Evolutionary conservation across 1,140 invertebrate genomes (phyloP).

Genomic region (Aphelinus atriplicis): DNA sequence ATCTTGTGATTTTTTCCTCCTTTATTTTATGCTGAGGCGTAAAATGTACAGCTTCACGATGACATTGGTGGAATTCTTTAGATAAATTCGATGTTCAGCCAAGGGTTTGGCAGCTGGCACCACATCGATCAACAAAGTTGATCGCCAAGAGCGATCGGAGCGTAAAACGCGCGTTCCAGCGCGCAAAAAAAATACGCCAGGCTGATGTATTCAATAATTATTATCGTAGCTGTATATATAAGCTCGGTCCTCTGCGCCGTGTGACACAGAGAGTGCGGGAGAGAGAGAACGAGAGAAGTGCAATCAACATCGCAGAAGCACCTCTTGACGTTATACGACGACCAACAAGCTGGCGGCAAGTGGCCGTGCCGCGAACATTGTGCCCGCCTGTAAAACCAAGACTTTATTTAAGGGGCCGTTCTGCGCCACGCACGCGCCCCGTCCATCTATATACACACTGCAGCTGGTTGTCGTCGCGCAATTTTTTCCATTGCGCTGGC

Average conservation of each 20-base stretch:
- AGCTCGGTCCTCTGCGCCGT: slow-evolving; percentile 20
- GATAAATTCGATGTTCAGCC: too few species aligned
- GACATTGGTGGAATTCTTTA: too few species aligned
- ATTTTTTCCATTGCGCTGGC: not conserved
- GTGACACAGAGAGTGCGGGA: not conserved
- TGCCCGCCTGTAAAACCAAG: slow-evolving; percentile 47
- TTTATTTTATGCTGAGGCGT: too few species aligned
- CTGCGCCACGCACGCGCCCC: slow-evolving; percentile 18
- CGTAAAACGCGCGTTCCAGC: too few species aligned
- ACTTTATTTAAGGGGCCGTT: slow-evolving; percentile 48
- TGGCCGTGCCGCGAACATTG: slow-evolving; percentile 46
- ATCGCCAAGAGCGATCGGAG: too few species aligned
- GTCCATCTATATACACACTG: too few species aligned
- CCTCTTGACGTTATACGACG: slow-evolving; percentile 51
- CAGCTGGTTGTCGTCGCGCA: not conserved
- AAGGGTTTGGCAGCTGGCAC: too few species aligned
- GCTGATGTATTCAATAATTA: slow-evolving; percentile 46
- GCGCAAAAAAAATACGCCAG: too few species aligned
- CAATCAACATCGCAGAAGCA: slow-evolving; percentile 50
- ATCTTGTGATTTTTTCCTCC: too few species aligned
- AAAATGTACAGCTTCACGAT: too few species aligned
- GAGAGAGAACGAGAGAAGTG: slow-evolving; percentile 38
- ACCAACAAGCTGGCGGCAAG: slow-evolving; percentile 47
- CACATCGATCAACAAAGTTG: too few species aligned
- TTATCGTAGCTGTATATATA: slow-evolving; percentile 43